These are phyloP conservation scores for Ondatra zibethicus DNA, from an alignment of 2,113 vertebrate species.

Conservation along the genomic window DNA sequence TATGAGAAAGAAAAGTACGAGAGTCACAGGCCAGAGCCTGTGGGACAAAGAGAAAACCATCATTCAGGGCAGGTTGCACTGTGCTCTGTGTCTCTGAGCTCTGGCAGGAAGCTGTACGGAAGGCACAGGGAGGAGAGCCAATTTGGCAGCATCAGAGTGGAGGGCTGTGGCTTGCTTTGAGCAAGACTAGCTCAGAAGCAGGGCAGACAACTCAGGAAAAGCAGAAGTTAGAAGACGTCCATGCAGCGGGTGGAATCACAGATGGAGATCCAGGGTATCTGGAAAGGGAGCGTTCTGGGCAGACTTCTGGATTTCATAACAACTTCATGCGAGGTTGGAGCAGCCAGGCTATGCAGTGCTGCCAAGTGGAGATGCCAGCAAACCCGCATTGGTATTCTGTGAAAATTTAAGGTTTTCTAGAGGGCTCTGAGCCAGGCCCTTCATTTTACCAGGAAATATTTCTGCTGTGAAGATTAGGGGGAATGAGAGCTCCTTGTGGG, in stretches of 20 bases:
- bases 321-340: background rate
- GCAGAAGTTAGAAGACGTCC: background rate
- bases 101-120: too few species aligned
- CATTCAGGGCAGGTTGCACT: background rate
- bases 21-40: background rate
- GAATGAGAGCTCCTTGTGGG: background rate
- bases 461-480: background rate
- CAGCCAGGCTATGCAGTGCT: background rate
- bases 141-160: too few species aligned
- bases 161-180: too few species aligned
- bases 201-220: background rate
- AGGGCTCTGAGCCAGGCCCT: background rate
- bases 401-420: constrained; percentile 26
- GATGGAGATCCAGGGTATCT: background rate
- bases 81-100: background rate
- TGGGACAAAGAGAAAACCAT: background rate
- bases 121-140: too few species aligned
- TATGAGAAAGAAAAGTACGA: background rate
- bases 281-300: background rate
- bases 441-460: background rate
- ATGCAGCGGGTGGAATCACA: background rate
- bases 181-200: background rate
- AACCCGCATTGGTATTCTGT: background rate
- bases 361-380: background rate
- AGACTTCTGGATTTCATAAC: background rate